Percentiles rank a stretch among this genome's conserved stretches.
Evolutionary conservation across 1,140 invertebrate genomes (phyloP).

Genomic region (Lamellibrachia luymesi): DNA sequence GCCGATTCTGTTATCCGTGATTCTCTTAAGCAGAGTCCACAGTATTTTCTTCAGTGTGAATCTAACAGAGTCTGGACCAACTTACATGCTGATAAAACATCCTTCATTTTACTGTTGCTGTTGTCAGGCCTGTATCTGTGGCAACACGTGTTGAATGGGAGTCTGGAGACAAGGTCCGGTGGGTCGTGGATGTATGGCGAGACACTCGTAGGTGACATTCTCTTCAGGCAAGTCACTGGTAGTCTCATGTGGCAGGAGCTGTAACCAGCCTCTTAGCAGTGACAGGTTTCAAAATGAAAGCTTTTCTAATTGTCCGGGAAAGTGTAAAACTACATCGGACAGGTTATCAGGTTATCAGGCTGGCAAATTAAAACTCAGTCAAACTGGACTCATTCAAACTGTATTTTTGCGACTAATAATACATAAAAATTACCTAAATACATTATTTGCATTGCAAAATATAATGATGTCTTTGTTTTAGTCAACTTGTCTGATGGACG

Average conservation of each 20-base stretch:
- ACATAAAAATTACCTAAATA: too few relatives aligned
- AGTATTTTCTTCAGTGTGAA: too few relatives aligned
- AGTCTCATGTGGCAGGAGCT: not conserved
- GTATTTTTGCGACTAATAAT: too few relatives aligned
- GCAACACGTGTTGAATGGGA: conserved; percentile 60
- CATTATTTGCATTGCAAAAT: too few relatives aligned
- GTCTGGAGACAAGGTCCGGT: conserved; percentile 49
- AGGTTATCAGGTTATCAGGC: not conserved
- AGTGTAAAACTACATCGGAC: not conserved
- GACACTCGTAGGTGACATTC: conserved; percentile 53
- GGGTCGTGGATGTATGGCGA: conserved; percentile 58
- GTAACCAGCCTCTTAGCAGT: not conserved
- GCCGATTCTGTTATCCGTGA: too few relatives aligned
- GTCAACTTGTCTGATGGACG: too few relatives aligned
- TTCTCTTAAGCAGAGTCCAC: too few relatives aligned
- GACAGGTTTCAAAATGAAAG: not conserved
- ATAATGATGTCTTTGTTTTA: too few relatives aligned
- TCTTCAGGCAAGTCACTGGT: conserved; percentile 48
- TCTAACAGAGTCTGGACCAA: too few relatives aligned
- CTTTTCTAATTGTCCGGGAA: not conserved
- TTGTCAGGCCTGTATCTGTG: conserved; percentile 60
- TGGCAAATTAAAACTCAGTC: not conserved
- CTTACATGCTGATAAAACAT: not conserved
- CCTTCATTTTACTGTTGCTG: conserved; percentile 16
- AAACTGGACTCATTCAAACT: not conserved